Evolutionary conservation across 2,888 invertebrate genomes (phyloP).

Genomic region (Metopia argyrocephala): DNA sequence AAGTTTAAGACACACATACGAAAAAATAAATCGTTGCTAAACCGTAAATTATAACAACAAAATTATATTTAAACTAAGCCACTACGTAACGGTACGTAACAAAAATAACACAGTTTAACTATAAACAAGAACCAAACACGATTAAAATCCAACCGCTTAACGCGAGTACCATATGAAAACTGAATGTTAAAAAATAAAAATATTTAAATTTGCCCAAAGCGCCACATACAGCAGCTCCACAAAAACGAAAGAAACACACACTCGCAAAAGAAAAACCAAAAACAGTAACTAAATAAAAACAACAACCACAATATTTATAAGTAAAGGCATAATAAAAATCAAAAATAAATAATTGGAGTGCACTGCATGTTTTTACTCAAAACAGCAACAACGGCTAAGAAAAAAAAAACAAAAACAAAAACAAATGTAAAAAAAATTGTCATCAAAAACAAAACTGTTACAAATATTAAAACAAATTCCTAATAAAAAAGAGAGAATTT

Average conservation of each 20-base stretch:
- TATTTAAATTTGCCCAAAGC: neutral
- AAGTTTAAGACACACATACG: too few relatives aligned
- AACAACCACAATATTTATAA: too few relatives aligned
- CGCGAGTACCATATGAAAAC: conserved; percentile 48
- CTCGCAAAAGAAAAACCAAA: too few relatives aligned
- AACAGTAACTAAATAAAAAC: too few relatives aligned
- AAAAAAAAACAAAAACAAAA: neutral
- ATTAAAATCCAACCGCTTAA: conserved; percentile 36
- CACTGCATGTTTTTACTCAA: too few relatives aligned
- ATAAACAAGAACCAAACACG: conserved; percentile 3
- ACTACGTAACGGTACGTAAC: neutral
- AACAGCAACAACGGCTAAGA: too few relatives aligned
- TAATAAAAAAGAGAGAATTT: neutral
- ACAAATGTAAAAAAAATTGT: neutral
- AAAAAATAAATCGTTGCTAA: too few relatives aligned
- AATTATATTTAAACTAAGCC: too few relatives aligned
- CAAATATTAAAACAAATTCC: conserved; percentile 1
- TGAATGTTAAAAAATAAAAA: conserved; percentile 26
- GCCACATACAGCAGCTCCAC: neutral
- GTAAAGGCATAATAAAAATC: too few relatives aligned
- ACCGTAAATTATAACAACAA: too few relatives aligned
- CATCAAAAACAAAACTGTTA: neutral
- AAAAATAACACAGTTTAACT: conserved; percentile 21
- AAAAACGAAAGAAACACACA: neutral
- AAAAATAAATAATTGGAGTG: too few relatives aligned